Percentiles rank a stretch among this genome's conserved stretches.
Conservation (phyloP, 2,113 vertebrate species). For the Podarcis raffonei region DNA sequence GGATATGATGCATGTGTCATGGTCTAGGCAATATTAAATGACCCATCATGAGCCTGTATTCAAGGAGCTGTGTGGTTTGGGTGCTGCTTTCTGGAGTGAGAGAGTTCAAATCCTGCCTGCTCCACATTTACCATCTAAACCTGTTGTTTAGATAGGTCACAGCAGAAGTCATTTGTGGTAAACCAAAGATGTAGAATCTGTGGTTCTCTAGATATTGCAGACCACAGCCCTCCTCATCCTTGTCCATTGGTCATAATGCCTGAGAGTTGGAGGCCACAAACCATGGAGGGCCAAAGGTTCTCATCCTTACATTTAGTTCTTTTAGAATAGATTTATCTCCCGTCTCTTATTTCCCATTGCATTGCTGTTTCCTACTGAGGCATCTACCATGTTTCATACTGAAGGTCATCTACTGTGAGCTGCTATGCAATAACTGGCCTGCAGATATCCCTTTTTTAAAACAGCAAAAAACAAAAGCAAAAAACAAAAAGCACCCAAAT, state of each 20-base stretch:
- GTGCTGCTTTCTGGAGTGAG: background rate
- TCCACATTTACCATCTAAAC: background rate
- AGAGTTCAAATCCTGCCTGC: background rate
- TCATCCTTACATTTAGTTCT: background rate
- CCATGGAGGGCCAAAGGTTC: too few relatives aligned
- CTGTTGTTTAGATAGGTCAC: background rate
- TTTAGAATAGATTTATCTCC: background rate
- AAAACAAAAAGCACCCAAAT: too few relatives aligned
- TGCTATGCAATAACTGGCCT: background rate
- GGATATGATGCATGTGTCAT: background rate
- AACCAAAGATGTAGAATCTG: too few relatives aligned
- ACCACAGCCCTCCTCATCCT: too few relatives aligned
- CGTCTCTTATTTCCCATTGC: background rate
- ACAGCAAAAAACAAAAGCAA: too few relatives aligned
- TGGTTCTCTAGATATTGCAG: too few relatives aligned
- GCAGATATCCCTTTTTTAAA: background rate
- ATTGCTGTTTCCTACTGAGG: background rate
- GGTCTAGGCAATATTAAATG: background rate
- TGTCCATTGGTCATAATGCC: too few relatives aligned
- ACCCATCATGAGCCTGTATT: background rate
- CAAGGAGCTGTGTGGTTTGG: background rate
- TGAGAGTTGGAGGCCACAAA: too few relatives aligned
- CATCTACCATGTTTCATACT: too few relatives aligned
- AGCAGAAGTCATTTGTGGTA: too few relatives aligned
- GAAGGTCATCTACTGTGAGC: background rate